Evolutionary conservation across 2,797 vertebrate genomes (phyloP).

Genomic region (Babyrousa celebensis): DNA sequence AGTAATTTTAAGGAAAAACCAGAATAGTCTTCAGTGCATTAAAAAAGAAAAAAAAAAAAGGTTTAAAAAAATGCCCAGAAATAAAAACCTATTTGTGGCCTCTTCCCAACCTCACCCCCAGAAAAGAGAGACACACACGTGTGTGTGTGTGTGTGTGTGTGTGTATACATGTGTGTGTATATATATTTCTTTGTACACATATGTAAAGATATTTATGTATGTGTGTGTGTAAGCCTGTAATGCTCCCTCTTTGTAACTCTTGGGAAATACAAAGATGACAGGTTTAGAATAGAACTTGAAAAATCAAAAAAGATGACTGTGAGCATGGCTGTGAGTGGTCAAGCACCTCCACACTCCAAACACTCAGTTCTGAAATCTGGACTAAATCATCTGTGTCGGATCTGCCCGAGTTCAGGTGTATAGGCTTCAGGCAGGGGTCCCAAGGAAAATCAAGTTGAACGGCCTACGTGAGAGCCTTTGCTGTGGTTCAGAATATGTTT

Average conservation of each 20-base stretch:
- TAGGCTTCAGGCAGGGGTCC: background rate
- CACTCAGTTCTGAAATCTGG: background rate
- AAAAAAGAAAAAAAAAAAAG: background rate
- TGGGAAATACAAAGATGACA: background rate
- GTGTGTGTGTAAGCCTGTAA: background rate
- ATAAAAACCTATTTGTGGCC: background rate
- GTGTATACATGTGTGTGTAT: fast-evolving
- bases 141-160: fast-evolving
- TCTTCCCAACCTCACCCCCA: too few species aligned
- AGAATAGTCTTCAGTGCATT: background rate
- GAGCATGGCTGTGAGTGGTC: background rate
- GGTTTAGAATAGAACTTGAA: background rate
- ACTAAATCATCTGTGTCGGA: background rate
- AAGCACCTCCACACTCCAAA: background rate
- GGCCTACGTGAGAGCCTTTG: background rate
- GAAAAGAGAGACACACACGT: background rate
- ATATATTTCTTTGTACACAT: background rate
- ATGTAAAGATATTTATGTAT: fast-evolving
- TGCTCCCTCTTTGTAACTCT: background rate
- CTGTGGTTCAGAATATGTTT: background rate
- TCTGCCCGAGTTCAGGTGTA: fast-evolving
- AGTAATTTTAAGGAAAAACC: background rate
- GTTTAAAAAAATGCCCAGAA: background rate
- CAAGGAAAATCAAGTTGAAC: background rate
- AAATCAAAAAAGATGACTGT: background rate